These are phyloP conservation scores for Pollenia angustigena DNA, from an alignment of 2,888 invertebrate species.

Conservation along the genomic window DNA sequence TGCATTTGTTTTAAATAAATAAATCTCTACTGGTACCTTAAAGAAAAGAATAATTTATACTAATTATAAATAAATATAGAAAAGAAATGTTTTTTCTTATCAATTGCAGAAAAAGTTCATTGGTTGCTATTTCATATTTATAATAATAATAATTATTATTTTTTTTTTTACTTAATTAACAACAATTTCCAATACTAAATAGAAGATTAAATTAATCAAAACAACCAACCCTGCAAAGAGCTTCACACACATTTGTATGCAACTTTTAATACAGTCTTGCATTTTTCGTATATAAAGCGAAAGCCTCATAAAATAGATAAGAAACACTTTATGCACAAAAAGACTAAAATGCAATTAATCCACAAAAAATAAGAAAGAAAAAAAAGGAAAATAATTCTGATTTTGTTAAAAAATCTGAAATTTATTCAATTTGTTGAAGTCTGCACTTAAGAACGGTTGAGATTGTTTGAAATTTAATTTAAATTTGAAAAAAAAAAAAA, in stretches of 20 bases:
- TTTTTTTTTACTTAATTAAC: constrained; percentile 15
- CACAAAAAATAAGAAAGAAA: constrained; percentile 26
- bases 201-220: background rate
- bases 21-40: constrained; percentile 33
- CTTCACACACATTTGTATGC: constrained; percentile 14
- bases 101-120: constrained; percentile 57
- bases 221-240: constrained; percentile 1
- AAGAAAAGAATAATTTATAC: constrained; percentile 2
- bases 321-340: constrained; percentile 34
- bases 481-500: constrained; percentile 1
- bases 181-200: constrained; percentile 37
- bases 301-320: constrained; percentile 59
- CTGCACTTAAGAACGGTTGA: constrained; percentile 67
- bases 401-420: constrained; percentile 43
- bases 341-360: constrained; percentile 25
- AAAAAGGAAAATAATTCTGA: constrained; percentile 26
- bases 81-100: constrained; percentile 56
- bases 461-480: background rate
- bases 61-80: constrained; percentile 22
- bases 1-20: background rate
- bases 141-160: background rate
- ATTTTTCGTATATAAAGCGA: constrained; percentile 1
- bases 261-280: constrained; percentile 30
- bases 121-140: constrained; percentile 50
- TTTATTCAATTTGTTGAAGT: constrained; percentile 65